Conservation (phyloP, 2,113 vertebrate species). For the Oenanthe oenanthe region DNA sequence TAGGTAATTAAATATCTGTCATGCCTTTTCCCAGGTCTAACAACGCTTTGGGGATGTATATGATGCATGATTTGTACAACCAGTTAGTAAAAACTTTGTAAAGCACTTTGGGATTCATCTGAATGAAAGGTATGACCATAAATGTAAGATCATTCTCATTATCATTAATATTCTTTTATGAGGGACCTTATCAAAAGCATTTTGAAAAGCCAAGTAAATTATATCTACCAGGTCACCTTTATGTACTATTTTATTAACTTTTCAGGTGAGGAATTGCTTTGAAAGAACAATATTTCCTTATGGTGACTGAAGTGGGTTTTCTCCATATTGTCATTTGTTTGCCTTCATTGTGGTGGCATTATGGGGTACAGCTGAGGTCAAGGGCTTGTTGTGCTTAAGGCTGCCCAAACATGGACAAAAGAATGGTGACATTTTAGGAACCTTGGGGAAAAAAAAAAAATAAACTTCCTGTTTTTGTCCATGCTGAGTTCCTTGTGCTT, state of each 20-base stretch:
- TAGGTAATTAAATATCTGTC: slow-evolving; percentile 43
- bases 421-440: neutral
- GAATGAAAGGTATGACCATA: slow-evolving; percentile 41
- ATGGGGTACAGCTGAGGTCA: neutral
- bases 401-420: neutral
- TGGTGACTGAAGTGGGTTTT: neutral
- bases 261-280: slow-evolving; percentile 23
- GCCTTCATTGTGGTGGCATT: neutral
- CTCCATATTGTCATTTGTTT: neutral
- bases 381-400: neutral
- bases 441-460: neutral
- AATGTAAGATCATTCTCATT: slow-evolving; percentile 60
- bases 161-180: slow-evolving; percentile 65
- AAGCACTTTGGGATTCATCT: slow-evolving; percentile 56
- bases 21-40: neutral
- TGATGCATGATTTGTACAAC: slow-evolving; percentile 49
- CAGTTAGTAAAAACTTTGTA: slow-evolving; percentile 47
- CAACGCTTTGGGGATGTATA: neutral
- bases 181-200: slow-evolving; percentile 57
- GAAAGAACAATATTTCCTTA: neutral
- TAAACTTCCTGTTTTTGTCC: neutral
- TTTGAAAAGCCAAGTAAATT: slow-evolving; percentile 53
- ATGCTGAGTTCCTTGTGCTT: rapidly evolving
- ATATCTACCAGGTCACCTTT: slow-evolving; percentile 51
- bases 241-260: slow-evolving; percentile 59